Base-by-base conservation (phyloP, 2,888 invertebrate genomes). In the Pandemis corylana region DNA sequence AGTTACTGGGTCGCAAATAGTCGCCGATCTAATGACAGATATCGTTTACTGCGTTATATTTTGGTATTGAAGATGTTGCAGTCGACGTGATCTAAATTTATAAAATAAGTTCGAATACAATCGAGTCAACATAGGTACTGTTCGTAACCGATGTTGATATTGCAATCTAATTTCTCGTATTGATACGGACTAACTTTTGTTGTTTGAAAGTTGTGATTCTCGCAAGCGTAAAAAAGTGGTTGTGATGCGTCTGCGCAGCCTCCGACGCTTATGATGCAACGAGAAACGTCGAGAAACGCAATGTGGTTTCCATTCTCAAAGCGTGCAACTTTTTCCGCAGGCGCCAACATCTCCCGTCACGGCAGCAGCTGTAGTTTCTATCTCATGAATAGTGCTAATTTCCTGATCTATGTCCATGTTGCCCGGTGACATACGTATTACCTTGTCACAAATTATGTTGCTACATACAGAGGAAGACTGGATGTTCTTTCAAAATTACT, bases 291-390 rank as follows among this genome's bases (percentile, higher is more conserved):
- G 77, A 76, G 79, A 77, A 79, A 92, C 87, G 89, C 89, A 85
- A 90, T 88, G 88, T 83, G 81, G 85, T 86, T 85, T 82, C 81
- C 80, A 75, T 77, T 77, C 78, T 77, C 70, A 80, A 83, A 84
- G 84, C 81, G 82, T 80, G 79, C 89, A 86, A 89, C 88, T 92
- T 90, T 91, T 92, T 90, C 88, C 84, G 79, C 76, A 83, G 88
- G 89, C 89, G 90, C 88, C 90, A 87, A 82, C 81, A 82, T 80
- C 81, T 80, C 79, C 78, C 80, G 79, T 79, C 80, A 75, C 80
- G 80, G 78, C 78, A 75, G 73, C 75, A 79, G 73, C 70, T 79
- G 78, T 82, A 87, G 86, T 91, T 92, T 91, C 91, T 90, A 90
- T 82, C 84, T 86, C 85, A 89, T 88, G 86, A 89, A 89, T 89